phyloP scores from a whole-genome alignment of 2,113 vertebrate genomes.

The Psophia crepitans region DNA sequence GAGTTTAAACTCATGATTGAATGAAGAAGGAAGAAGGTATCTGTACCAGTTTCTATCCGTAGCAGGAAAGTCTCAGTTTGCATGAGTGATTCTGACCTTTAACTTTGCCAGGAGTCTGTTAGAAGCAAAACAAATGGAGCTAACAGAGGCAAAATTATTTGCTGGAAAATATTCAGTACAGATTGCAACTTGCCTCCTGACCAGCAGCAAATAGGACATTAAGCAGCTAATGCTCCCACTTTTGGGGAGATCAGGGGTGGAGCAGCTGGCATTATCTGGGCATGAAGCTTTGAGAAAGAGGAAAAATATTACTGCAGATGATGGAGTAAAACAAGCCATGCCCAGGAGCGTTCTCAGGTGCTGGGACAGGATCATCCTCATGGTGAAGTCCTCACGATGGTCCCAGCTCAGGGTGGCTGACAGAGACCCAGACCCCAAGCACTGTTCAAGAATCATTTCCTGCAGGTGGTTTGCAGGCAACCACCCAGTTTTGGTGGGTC shows the following conservation, averaged over 20 bases:
- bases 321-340: neutral
- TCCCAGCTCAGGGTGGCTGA: neutral
- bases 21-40: neutral
- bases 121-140: neutral
- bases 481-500: neutral
- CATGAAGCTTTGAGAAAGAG: neutral
- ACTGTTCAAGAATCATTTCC: neutral
- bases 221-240: neutral
- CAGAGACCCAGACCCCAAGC: neutral
- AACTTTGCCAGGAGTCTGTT: neutral
- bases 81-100: neutral
- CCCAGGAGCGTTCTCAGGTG: neutral
- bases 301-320: neutral
- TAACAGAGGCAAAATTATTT: neutral
- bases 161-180: neutral
- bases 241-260: neutral
- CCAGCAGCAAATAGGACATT: neutral
- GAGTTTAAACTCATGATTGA: neutral
- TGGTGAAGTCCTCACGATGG: accelerated
- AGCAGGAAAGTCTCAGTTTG: neutral
- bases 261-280: neutral
- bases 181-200: neutral
- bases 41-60: accelerated
- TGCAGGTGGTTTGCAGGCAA: neutral
- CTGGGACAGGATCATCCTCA: neutral